Conservation (phyloP, 2,797 vertebrate species). For the Coregonus ussuriensis region DNA sequence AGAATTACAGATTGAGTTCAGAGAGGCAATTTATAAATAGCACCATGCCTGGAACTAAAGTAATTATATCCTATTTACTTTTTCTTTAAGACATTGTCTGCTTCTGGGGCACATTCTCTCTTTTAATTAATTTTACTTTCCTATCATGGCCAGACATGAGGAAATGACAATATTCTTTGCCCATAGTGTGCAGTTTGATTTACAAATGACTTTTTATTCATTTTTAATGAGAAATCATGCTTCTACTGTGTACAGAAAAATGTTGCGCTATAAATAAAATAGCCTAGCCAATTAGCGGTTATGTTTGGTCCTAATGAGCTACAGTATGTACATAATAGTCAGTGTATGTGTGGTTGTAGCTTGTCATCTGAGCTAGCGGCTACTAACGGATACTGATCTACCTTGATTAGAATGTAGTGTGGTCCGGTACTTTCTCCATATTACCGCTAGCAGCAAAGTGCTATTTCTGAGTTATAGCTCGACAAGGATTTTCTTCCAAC, state of each 20-base stretch:
- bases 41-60: neutral
- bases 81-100: neutral
- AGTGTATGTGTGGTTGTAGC: slow-evolving; percentile 9
- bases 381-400: slow-evolving; percentile 30
- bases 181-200: slow-evolving; percentile 15
- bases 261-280: slow-evolving; percentile 30
- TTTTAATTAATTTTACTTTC: neutral
- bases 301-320: slow-evolving; percentile 27
- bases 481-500: slow-evolving; percentile 15
- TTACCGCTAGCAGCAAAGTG: neutral
- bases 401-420: slow-evolving; percentile 20
- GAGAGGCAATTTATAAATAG: too few species aligned
- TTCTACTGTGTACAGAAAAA: neutral
- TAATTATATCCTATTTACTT: neutral
- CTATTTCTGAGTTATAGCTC: slow-evolving; percentile 8
- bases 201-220: slow-evolving; percentile 22
- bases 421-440: slow-evolving; percentile 6
- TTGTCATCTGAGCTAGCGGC: slow-evolving; percentile 34
- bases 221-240: slow-evolving; percentile 29
- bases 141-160: neutral
- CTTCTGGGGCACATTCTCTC: too few species aligned
- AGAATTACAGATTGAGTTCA: too few species aligned
- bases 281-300: slow-evolving; percentile 41
- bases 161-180: neutral
- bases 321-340: slow-evolving; percentile 40